Conservation (phyloP, 2,113 vertebrate species). For the Heteronetta atricapilla region DNA sequence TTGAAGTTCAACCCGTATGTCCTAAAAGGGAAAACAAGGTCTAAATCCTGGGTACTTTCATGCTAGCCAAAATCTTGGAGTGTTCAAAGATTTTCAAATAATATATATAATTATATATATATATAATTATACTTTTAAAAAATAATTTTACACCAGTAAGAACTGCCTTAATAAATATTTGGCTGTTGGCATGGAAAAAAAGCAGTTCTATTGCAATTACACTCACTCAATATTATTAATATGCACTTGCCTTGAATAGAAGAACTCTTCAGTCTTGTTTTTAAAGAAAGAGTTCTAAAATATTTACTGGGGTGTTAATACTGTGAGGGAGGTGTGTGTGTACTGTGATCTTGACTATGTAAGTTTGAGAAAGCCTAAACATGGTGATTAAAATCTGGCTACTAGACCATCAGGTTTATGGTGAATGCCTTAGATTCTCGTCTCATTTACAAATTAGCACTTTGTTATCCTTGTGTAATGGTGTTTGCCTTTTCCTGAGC, state of each 20-base stretch:
- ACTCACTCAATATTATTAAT: background rate
- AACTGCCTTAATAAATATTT: background rate
- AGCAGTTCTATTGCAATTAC: background rate
- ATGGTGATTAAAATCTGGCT: background rate
- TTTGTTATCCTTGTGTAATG: background rate
- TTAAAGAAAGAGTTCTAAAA: background rate
- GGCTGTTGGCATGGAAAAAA: background rate
- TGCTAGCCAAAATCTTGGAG: background rate
- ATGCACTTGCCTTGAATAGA: background rate
- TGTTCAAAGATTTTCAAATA: background rate
- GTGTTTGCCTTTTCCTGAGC: conserved; percentile 2
- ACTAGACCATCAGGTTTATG: background rate
- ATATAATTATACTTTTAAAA: background rate
- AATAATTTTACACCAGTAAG: conserved; percentile 12
- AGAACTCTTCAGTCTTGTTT: background rate
- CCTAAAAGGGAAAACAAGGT: background rate
- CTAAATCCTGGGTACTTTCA: conserved; percentile 18
- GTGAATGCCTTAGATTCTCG: background rate
- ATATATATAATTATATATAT: background rate
- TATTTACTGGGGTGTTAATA: background rate
- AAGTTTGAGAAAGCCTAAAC: background rate
- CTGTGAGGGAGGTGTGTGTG: background rate
- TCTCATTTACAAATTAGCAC: background rate
- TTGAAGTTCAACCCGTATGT: background rate
- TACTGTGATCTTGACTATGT: background rate